Percentiles rank a stretch among this genome's conserved stretches.
Evolutionary conservation across 2,888 invertebrate species (phyloP).

Genomic region (Phasia obesa): DNA sequence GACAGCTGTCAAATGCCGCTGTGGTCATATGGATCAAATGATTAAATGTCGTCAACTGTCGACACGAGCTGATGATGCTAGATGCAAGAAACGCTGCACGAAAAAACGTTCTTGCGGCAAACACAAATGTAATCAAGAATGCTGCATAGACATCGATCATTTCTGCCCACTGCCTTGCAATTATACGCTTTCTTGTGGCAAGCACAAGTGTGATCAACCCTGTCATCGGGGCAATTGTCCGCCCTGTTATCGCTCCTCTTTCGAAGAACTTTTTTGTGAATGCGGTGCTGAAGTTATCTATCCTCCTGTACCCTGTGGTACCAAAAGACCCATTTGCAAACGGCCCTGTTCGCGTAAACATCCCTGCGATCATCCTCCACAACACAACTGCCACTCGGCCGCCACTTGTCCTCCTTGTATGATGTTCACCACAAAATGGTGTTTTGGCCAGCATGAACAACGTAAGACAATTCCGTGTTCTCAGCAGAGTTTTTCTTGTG

Average conservation of each 20-base stretch:
- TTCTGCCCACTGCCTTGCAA: slow-evolving; percentile 92
- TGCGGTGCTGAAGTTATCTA: slow-evolving; percentile 93
- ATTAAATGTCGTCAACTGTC: slow-evolving; percentile 89
- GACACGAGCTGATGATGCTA: slow-evolving; percentile 87
- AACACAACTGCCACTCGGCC: slow-evolving; percentile 91
- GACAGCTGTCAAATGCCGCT: slow-evolving; percentile 91
- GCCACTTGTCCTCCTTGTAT: slow-evolving; percentile 92
- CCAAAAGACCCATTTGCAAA: slow-evolving; percentile 91
- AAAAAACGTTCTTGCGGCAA: slow-evolving; percentile 93
- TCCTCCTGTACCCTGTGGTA: slow-evolving; percentile 97
- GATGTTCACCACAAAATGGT: slow-evolving; percentile 91
- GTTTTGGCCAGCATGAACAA: slow-evolving; percentile 91
- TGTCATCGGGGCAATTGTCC: slow-evolving; percentile 95
- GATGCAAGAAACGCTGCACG: slow-evolving; percentile 95
- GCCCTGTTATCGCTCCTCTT: slow-evolving; percentile 90
- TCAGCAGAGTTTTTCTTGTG: slow-evolving; percentile 93
- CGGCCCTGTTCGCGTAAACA: slow-evolving; percentile 90
- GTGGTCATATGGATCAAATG: slow-evolving; percentile 92
- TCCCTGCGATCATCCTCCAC: slow-evolving; percentile 90
- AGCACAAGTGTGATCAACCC: slow-evolving; percentile 93
- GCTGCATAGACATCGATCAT: slow-evolving; percentile 94
- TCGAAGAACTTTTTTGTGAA: slow-evolving; percentile 95
- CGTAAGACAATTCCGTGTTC: slow-evolving; percentile 91
- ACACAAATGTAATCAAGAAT: slow-evolving; percentile 94
- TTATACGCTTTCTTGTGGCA: slow-evolving; percentile 91